phyloP scores from a whole-genome alignment of 2,888 invertebrate genomes.

The Dolomedes plantarius region DNA sequence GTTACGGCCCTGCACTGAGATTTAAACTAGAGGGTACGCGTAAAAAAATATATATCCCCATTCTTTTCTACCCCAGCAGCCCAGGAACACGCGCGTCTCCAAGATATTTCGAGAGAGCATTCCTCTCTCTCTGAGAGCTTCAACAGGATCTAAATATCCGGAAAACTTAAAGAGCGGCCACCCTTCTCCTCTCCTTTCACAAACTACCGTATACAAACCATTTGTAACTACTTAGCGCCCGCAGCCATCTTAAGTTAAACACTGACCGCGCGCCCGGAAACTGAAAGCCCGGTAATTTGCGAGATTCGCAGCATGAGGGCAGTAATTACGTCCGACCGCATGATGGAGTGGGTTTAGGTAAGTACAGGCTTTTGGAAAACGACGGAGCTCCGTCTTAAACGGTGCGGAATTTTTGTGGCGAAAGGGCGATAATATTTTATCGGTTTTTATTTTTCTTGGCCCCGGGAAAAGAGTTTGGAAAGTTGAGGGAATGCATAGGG shows the following conservation, averaged over 20 bases:
- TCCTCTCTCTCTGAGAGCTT: not conserved
- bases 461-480: not conserved
- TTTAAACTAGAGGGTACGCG: too few relatives aligned
- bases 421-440: not conserved
- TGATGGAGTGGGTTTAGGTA: constrained; percentile 18
- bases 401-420: not conserved
- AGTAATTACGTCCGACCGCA: constrained; percentile 56
- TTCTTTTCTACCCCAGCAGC: too few relatives aligned
- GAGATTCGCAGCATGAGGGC: constrained; percentile 36
- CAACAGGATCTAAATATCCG: constrained; percentile 3
- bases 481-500: not conserved
- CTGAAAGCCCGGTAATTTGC: constrained; percentile 35
- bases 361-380: constrained; percentile 7
- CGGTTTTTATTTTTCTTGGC: not conserved
- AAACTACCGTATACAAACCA: not conserved
- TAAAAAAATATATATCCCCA: too few relatives aligned
- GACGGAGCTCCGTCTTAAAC: not conserved
- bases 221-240: constrained; percentile 10
- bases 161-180: not conserved
- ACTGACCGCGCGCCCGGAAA: constrained; percentile 23
- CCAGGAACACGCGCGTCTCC: too few relatives aligned
- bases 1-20: too few relatives aligned
- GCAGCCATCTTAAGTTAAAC: constrained; percentile 14
- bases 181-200: not conserved
- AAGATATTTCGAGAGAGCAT: too few relatives aligned